Evolutionary conservation across 2,797 vertebrate genomes (phyloP).

Genomic region (Heliangelus exortis): DNA sequence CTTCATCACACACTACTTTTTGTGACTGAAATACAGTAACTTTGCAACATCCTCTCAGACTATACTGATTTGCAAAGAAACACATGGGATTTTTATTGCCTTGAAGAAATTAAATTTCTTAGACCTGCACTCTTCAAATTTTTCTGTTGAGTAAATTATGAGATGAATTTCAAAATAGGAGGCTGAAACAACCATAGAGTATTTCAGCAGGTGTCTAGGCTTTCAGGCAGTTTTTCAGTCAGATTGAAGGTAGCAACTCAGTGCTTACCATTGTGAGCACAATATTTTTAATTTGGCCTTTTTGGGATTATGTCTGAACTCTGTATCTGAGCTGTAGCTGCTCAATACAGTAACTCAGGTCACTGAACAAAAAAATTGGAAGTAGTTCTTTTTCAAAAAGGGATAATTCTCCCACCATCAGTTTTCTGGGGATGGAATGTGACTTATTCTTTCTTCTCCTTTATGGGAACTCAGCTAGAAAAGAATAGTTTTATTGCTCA

Average conservation of each 20-base stretch:
- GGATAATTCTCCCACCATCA: background rate
- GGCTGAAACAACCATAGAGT: background rate
- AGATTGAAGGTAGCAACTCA: no score
- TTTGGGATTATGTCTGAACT: background rate
- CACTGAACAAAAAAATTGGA: background rate
- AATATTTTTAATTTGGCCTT: background rate
- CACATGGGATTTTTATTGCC: background rate
- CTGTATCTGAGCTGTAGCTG: background rate
- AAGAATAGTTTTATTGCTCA: background rate
- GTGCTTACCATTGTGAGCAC: background rate
- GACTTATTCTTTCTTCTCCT: slow-evolving; percentile 7
- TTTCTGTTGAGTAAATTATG: background rate
- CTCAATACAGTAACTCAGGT: background rate
- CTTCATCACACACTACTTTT: background rate
- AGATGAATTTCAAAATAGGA: background rate
- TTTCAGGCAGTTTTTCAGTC: background rate
- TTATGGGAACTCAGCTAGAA: slow-evolving; percentile 17
- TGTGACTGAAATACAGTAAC: fast-evolving
- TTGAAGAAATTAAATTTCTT: background rate
- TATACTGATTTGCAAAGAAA: background rate
- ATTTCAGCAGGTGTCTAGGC: background rate
- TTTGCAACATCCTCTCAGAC: background rate
- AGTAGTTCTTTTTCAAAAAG: background rate
- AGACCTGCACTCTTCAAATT: background rate
- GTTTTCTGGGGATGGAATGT: background rate